Evolutionary conservation across 2,888 invertebrate species (phyloP), one percentile per base, ranked within the genome.

Genomic region (Apotomis turbidana): DNA sequence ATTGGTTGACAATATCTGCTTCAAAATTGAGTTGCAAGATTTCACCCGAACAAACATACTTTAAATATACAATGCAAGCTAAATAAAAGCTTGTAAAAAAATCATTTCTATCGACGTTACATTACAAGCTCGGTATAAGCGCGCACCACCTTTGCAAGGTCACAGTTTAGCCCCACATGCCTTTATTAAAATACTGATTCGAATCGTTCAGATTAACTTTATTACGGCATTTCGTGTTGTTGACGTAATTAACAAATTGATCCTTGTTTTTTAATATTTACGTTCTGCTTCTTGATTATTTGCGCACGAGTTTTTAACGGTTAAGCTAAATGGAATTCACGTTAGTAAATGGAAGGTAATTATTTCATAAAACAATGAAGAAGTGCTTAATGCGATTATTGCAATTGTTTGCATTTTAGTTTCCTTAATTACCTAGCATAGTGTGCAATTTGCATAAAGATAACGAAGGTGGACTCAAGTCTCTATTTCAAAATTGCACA

Each of bases 61-160:
- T n/a, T n/a, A n/a, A n/a, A n/a, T n/a, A n/a, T n/a, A n/a, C n/a
- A n/a, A n/a, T n/a, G n/a, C n/a, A n/a, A n/a, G n/a, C n/a, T n/a
- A n/a, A n/a, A n/a, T n/a, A n/a, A n/a, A n/a, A n/a, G n/a, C n/a
- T n/a, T n/a, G n/a, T n/a, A n/a, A n/a, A n/a, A n/a, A n/a, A n/a
- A n/a, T n/a, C 27, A 27, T 27, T 27, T 27, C 27, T 27, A 27
- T 27, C 27, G 27, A 27, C 27, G 27, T 27, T 2, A 27, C 27
- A 27, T 27, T 27, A 27, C 2, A 15, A 1, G 27, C 27, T 27
- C 27, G 27, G 41, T 6, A 41, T 6, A 41, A 41, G 41, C 41
- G 41, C 5, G 5, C 41, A 41, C 41, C 41, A 41, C 41, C 41
- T 41, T 88, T 85, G 84, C 83, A 86, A 90, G 90, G 90, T 87